These are phyloP conservation scores for Herpetotheres cachinnans DNA, from an alignment of 2,113 vertebrate genomes.

Conservation along the genomic window DNA sequence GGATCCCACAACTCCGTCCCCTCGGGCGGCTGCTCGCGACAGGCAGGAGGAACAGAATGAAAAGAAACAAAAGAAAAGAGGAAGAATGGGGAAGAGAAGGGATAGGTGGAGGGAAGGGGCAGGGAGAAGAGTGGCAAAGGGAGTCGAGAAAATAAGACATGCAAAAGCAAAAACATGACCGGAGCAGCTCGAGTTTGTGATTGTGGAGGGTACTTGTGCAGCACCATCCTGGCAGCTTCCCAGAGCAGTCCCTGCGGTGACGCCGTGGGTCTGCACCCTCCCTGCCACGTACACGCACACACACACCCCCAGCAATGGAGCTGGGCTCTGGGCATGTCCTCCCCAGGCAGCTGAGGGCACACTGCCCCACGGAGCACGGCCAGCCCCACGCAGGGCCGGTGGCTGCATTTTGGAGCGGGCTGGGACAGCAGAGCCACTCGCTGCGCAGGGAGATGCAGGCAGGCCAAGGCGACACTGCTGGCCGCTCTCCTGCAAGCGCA, in stretches of 20 bases:
- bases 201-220: not conserved
- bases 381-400: not conserved
- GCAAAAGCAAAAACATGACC: constrained; percentile 61
- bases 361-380: accelerated
- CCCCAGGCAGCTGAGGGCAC: accelerated
- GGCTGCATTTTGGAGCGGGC: accelerated
- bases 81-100: constrained; percentile 34
- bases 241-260: not conserved
- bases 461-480: accelerated
- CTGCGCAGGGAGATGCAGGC: accelerated
- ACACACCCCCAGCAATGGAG: accelerated
- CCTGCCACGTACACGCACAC: not conserved
- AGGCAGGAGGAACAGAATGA: constrained; percentile 50
- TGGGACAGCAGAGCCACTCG: not conserved
- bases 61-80: constrained; percentile 67
- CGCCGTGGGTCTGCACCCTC: not conserved
- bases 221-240: not conserved
- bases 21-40: constrained; percentile 79
- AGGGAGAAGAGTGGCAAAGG: constrained; percentile 38
- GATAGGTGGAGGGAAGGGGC: not conserved
- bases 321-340: not conserved
- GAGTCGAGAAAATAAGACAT: constrained; percentile 76
- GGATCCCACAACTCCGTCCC: constrained; percentile 86
- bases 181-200: constrained; percentile 22
- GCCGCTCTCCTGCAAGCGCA: accelerated